Evolutionary conservation across 1,140 invertebrate species (phyloP).

Genomic region (Euura saliciscinereae): DNA sequence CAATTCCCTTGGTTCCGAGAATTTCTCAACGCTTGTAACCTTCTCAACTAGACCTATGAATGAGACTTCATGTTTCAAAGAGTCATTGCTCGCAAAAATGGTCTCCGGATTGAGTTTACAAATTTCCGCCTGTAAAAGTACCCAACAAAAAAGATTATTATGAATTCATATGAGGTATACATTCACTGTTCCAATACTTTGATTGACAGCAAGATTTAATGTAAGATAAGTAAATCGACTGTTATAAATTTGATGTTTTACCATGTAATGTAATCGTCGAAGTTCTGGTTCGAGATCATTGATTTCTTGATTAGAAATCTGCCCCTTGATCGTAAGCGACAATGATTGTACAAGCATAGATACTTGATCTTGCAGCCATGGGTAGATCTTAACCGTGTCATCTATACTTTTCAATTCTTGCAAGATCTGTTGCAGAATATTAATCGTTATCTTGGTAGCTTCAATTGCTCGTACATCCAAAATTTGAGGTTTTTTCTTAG

Average conservation of each 20-base stretch:
- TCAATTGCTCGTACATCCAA: conserved; percentile 42
- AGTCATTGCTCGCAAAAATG: not conserved
- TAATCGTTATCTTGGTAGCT: conserved; percentile 38
- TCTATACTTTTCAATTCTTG: conserved; percentile 22
- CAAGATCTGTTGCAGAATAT: conserved; percentile 42
- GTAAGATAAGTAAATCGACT: not conserved
- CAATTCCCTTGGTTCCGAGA: not conserved
- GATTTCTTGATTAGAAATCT: conserved; percentile 51
- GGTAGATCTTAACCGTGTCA: conserved; percentile 22
- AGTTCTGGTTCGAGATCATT: conserved; percentile 47
- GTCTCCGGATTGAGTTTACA: not conserved
- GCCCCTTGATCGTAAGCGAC: conserved; percentile 30
- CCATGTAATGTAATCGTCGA: conserved; percentile 37
- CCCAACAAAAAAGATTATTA: not conserved
- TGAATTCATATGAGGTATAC: not conserved
- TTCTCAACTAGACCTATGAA: conserved; percentile 1
- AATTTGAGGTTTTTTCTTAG: conserved; percentile 27
- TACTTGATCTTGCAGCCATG: conserved; percentile 25
- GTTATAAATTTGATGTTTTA: not conserved
- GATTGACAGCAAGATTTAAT: not conserved
- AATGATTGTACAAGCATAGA: conserved; percentile 38
- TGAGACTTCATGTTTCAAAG: not conserved
- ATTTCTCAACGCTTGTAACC: not conserved
- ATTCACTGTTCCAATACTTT: not conserved
- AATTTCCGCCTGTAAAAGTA: conserved; percentile 17